Evolutionary conservation across 2,113 vertebrate genomes (phyloP).

Genomic region (Atractosteus spatula): DNA sequence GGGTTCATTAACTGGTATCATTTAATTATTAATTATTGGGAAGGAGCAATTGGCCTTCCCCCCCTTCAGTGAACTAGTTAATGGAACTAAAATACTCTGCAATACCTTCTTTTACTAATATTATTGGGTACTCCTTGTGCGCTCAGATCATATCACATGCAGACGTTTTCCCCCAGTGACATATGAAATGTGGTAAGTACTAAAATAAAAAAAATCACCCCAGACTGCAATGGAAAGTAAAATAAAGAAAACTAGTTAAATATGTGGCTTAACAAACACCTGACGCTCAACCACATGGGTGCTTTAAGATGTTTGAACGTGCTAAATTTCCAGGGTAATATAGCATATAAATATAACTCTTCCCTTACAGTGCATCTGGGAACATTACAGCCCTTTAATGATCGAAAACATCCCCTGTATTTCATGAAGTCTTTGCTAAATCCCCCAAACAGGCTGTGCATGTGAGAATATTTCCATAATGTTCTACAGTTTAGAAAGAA

Average conservation of each 20-base stretch:
- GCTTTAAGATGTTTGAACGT: neutral
- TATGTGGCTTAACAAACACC: neutral
- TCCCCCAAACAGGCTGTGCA: neutral
- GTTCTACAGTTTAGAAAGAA: too few species aligned
- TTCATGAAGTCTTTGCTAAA: neutral
- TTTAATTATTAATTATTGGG: neutral
- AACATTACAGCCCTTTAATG: neutral
- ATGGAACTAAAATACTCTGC: neutral
- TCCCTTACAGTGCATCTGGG: neutral
- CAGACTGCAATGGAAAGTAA: neutral
- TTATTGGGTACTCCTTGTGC: neutral
- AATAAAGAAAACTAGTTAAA: neutral
- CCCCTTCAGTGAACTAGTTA: neutral
- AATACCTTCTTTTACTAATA: neutral
- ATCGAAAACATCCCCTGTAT: neutral
- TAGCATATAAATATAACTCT: neutral
- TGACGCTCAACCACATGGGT: neutral
- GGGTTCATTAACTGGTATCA: neutral
- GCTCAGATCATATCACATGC: neutral
- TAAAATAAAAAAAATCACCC: neutral
- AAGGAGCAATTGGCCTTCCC: too few species aligned
- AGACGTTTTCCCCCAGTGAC: neutral
- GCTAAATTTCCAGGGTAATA: neutral
- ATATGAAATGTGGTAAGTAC: neutral
- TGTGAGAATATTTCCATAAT: neutral